phyloP scores from a whole-genome alignment of 2,113 vertebrate species.

The Protobothrops flavoviridis region DNA sequence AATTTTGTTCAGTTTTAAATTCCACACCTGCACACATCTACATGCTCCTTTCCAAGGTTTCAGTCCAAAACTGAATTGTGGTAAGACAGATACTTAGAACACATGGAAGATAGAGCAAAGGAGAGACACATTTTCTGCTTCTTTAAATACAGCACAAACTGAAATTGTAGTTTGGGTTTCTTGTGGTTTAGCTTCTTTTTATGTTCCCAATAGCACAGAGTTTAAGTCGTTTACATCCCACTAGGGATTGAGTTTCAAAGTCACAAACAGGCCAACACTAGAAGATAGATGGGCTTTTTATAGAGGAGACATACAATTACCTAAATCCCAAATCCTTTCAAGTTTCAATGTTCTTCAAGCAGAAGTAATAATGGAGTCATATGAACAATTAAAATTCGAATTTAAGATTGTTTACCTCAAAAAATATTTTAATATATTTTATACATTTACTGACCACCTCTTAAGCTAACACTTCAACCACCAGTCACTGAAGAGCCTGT shows the following conservation, averaged over 20 bases:
- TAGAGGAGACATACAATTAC: neutral
- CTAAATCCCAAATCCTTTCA: neutral
- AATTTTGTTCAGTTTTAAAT: conserved; percentile 19
- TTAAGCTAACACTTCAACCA: neutral
- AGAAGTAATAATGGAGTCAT: neutral
- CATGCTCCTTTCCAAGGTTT: conserved; percentile 17
- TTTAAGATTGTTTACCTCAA: neutral
- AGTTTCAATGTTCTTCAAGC: neutral
- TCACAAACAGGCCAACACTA: neutral
- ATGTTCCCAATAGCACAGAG: neutral
- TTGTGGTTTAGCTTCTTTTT: neutral
- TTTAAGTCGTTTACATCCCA: neutral
- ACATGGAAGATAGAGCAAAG: neutral
- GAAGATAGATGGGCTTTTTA: neutral
- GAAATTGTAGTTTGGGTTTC: neutral
- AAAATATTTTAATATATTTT: neutral
- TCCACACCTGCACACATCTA: neutral
- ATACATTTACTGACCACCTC: neutral
- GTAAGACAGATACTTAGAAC: conserved; percentile 11
- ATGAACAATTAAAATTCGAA: neutral
- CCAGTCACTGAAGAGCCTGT: neutral
- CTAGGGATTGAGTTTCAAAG: neutral
- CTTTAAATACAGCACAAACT: neutral
- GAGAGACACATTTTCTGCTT: neutral
- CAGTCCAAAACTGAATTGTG: conserved; percentile 57